Conservation (phyloP, 92 coral and sea anemone species). For the Diadumene lineata region DNA sequence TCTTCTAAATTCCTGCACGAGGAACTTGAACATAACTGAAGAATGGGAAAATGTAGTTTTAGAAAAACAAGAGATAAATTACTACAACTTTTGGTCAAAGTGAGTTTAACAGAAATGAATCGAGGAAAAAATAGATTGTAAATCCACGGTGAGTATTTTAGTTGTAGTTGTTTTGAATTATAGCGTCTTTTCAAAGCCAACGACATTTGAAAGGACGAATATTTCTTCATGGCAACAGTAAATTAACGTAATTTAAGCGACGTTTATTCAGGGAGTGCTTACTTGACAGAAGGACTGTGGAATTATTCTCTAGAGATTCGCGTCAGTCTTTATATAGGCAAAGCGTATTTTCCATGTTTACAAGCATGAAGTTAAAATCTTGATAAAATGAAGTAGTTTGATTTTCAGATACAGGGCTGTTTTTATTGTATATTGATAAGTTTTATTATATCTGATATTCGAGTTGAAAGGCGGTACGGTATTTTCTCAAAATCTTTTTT, state of each 20-base stretch:
- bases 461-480: background rate
- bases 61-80: slow-evolving; percentile 2
- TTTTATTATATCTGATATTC: background rate
- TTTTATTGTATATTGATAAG: background rate
- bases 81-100: background rate
- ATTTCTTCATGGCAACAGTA: slow-evolving; percentile 4
- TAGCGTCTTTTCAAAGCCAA: background rate
- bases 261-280: background rate
- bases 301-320: background rate
- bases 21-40: slow-evolving; percentile 11
- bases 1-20: slow-evolving; percentile 20
- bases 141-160: too few relatives aligned
- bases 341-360: background rate
- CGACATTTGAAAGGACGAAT: background rate
- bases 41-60: slow-evolving; percentile 17
- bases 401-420: too few relatives aligned
- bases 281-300: background rate
- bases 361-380: too few relatives aligned
- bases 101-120: background rate
- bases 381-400: too few relatives aligned
- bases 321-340: background rate
- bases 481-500: too few relatives aligned
- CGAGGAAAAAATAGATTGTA: too few relatives aligned
- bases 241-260: background rate
- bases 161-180: background rate